Conservation (phyloP, 2,113 vertebrate genomes). For the Entelurus aequoreus region DNA sequence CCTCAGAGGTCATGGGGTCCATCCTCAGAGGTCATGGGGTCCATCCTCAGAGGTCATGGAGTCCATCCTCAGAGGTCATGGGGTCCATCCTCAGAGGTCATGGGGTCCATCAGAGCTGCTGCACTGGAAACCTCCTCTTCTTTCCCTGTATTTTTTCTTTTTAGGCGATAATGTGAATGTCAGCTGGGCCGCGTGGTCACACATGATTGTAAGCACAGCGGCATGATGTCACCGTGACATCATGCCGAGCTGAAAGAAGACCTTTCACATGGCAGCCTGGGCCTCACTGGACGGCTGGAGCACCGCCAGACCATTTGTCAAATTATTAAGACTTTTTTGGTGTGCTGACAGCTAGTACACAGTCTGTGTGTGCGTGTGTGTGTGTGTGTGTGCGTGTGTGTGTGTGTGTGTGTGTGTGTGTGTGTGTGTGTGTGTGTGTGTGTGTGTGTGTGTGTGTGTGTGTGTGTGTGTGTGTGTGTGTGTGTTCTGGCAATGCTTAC, state of each 20-base stretch:
- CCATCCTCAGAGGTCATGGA: not conserved
- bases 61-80: not conserved
- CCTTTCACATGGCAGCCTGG: conserved; percentile 3
- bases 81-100: not conserved
- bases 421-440: too few relatives aligned
- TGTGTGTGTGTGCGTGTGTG: conserved; percentile 15
- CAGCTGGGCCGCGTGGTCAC: conserved; percentile 8
- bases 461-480: too few relatives aligned
- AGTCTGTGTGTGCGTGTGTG: conserved; percentile 7
- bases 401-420: conserved; percentile 17
- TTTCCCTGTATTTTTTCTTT: not conserved
- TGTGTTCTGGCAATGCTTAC: too few relatives aligned
- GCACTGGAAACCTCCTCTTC: not conserved
- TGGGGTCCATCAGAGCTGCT: too few relatives aligned
- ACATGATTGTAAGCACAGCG: conserved; percentile 6
- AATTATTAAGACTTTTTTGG: not conserved
- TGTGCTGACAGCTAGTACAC: not conserved
- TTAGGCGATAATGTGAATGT: conserved; percentile 5
- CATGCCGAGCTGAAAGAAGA: conserved; percentile 4
- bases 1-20: not conserved
- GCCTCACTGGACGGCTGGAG: conserved; percentile 5
- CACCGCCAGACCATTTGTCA: conserved; percentile 1
- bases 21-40: not conserved
- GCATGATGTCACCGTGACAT: conserved; percentile 7
- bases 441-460: too few relatives aligned